phyloP scores from a whole-genome alignment of 2,797 vertebrate genomes.

The Myotis vivesi region DNA sequence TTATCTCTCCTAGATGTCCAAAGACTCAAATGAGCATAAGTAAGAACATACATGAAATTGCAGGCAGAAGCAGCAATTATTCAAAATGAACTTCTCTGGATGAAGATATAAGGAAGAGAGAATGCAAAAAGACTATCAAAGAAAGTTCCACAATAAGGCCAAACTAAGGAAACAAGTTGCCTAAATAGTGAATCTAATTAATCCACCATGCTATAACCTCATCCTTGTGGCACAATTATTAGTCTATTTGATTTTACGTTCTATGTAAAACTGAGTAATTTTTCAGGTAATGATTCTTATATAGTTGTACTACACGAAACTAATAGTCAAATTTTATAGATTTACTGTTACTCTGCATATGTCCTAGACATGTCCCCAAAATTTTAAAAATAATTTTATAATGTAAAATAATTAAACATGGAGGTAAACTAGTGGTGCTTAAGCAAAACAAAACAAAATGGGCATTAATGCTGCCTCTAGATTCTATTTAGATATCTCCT shows the following conservation, averaged over 20 bases:
- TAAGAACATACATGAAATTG: neutral
- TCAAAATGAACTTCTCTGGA: slow-evolving; percentile 14
- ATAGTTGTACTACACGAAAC: neutral
- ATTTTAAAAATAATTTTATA: neutral
- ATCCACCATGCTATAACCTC: neutral
- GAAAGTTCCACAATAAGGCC: neutral
- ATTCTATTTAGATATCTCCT: neutral
- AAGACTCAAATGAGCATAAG: slow-evolving; percentile 38
- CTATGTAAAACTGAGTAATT: neutral
- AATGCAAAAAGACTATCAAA: slow-evolving; percentile 3
- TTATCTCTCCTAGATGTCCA: slow-evolving; percentile 36
- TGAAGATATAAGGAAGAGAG: neutral
- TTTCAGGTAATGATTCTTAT: neutral
- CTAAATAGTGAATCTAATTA: neutral
- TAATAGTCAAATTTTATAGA: neutral
- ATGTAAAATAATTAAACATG: neutral
- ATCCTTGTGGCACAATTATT: neutral
- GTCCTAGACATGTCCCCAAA: neutral
- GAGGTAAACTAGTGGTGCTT: neutral
- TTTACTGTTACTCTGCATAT: neutral
- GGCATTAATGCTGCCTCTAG: neutral
- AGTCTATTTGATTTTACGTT: neutral
- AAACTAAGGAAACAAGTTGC: neutral
- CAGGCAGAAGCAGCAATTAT: slow-evolving; percentile 34
- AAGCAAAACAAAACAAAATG: neutral